Evolutionary conservation across 2,113 vertebrate genomes (phyloP).

Genomic region (Brachyhypopomus gauderio): DNA sequence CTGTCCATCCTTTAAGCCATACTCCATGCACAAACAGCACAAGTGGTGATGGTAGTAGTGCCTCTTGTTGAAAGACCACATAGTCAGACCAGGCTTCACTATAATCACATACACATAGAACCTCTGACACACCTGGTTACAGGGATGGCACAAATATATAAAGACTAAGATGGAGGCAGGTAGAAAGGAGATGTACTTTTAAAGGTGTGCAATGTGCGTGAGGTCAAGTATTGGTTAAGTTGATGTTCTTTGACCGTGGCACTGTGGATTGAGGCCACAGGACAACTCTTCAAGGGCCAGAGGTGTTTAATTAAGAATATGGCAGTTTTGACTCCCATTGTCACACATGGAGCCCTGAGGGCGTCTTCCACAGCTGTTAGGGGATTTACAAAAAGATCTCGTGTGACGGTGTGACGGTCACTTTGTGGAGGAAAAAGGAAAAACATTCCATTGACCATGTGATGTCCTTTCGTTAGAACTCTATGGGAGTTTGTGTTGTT

Average conservation of each 20-base stretch:
- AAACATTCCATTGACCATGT: not conserved
- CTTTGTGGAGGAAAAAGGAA: slow-evolving; percentile 4
- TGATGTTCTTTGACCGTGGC: slow-evolving; percentile 30
- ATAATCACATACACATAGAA: not conserved
- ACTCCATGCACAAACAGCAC: not conserved
- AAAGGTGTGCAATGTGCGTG: not conserved
- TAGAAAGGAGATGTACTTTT: not conserved
- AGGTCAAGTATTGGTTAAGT: not conserved
- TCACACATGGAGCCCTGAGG: not conserved
- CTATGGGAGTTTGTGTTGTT: no score
- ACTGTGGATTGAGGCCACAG: slow-evolving; percentile 12
- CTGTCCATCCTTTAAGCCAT: no score
- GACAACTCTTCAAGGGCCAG: slow-evolving; percentile 44
- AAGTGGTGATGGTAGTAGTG: not conserved
- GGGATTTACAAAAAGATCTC: not conserved
- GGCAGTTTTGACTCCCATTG: slow-evolving; percentile 54
- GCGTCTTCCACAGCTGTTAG: slow-evolving; percentile 20
- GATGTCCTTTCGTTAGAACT: not conserved
- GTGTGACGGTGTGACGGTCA: not conserved
- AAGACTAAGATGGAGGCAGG: not conserved
- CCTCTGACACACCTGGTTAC: slow-evolving; percentile 14
- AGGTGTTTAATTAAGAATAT: slow-evolving; percentile 74
- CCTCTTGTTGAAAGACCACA: not conserved
- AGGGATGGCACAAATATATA: not conserved
- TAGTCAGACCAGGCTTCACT: slow-evolving; percentile 20